Evolutionary conservation across 2,888 invertebrate genomes (phyloP).

Genomic region (Drosophila paranaensis): DNA sequence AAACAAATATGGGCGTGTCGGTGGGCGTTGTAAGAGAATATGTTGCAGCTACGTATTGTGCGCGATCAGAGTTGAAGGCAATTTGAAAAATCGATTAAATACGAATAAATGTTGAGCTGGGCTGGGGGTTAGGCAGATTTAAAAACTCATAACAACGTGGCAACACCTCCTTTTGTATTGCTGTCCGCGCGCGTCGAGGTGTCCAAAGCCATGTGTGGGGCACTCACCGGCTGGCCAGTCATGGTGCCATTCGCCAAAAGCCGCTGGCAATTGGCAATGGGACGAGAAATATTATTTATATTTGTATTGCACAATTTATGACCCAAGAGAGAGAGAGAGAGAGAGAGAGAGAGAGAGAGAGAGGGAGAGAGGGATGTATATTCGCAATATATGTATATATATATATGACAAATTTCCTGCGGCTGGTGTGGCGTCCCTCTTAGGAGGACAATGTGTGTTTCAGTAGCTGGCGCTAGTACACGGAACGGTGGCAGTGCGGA

Average conservation of each 20-base stretch:
- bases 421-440: constrained; percentile 9
- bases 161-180: constrained; percentile 80
- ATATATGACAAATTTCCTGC: constrained; percentile 78
- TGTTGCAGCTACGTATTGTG: constrained; percentile 54
- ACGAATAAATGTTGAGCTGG: constrained; percentile 82
- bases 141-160: constrained; percentile 83
- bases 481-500: constrained; percentile 81
- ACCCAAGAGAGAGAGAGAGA: constrained; percentile 19
- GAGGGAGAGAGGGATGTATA: constrained; percentile 6
- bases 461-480: constrained; percentile 82
- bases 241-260: constrained; percentile 14
- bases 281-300: constrained; percentile 58
- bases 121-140: constrained; percentile 78
- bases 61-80: constrained; percentile 47
- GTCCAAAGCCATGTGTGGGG: constrained; percentile 76
- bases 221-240: constrained; percentile 18
- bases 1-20: constrained; percentile 79
- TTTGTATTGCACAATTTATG: constrained; percentile 72
- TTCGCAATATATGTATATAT: constrained; percentile 10
- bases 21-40: constrained; percentile 78
- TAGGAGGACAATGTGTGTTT: constrained; percentile 45
- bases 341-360: background rate
- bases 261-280: constrained; percentile 61
- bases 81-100: constrained; percentile 84
- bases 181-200: constrained; percentile 42